Conservation (phyloP, 2,113 vertebrate genomes). For the Poecilia latipinna region DNA sequence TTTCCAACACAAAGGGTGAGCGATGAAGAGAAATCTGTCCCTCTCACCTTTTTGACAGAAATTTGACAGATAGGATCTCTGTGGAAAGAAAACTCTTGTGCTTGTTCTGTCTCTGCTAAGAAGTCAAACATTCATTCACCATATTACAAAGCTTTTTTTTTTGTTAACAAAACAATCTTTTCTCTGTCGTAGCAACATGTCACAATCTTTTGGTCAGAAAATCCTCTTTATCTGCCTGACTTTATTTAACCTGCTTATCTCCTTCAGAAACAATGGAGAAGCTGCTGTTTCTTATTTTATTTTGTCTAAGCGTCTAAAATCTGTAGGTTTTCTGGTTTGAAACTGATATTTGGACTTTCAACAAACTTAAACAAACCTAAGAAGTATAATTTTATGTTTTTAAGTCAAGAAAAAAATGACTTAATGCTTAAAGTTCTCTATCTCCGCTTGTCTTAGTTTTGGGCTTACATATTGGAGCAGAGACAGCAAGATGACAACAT, state of each 20-base stretch:
- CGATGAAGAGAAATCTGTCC: background rate
- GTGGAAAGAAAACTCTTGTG: background rate
- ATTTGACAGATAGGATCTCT: too few relatives aligned
- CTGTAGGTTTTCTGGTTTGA: background rate
- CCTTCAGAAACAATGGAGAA: too few relatives aligned
- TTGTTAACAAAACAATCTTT: background rate
- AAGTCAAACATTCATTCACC: background rate
- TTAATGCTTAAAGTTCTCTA: background rate
- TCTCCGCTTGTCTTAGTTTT: background rate
- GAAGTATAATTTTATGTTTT: background rate
- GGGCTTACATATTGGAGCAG: background rate
- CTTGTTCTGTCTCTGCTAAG: background rate
- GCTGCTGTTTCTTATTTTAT: too few relatives aligned
- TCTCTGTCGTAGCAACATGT: background rate
- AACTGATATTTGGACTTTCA: background rate
- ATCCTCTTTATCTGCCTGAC: too few relatives aligned
- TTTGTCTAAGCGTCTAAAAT: background rate
- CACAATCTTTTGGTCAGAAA: background rate
- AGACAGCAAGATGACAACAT: background rate
- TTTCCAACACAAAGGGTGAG: background rate
- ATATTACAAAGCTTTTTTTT: background rate
- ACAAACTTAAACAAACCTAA: background rate
- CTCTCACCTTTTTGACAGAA: background rate
- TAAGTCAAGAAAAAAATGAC: background rate
- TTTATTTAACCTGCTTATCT: too few relatives aligned